These are phyloP conservation scores for Amphibalanus amphitrite DNA, from an alignment of 1,140 invertebrate genomes.

Conservation along the genomic window DNA sequence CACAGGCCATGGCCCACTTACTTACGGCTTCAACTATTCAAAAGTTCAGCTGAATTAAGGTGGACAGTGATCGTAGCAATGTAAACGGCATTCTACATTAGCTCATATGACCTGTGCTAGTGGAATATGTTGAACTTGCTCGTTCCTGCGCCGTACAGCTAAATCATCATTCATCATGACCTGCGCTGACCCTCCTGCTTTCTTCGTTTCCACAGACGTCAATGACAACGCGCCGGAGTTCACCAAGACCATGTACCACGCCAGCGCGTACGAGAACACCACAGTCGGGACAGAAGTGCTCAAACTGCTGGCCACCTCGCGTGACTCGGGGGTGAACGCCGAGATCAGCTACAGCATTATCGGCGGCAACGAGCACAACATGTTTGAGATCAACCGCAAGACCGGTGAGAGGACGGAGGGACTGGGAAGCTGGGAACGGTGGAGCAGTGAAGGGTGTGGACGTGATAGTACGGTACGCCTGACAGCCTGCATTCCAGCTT, in stretches of 20 bases:
- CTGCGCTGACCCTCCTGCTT: too few relatives aligned
- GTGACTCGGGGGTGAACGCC: slow-evolving; percentile 81
- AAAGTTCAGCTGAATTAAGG: too few relatives aligned
- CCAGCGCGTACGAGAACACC: slow-evolving; percentile 48
- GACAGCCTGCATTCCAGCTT: slow-evolving; percentile 1
- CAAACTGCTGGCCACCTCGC: slow-evolving; percentile 69
- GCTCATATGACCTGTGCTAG: too few relatives aligned
- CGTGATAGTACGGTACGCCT: too few relatives aligned
- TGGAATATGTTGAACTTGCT: too few relatives aligned
- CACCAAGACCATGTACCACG: slow-evolving; percentile 52
- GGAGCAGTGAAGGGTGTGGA: too few relatives aligned
- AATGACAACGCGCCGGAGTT: slow-evolving; percentile 92
- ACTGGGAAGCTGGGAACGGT: too few relatives aligned
- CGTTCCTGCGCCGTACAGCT: too few relatives aligned
- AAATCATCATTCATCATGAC: background rate
- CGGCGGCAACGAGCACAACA: slow-evolving; percentile 69
- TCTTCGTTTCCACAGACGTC: slow-evolving; percentile 39
- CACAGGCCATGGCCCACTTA: slow-evolving; percentile 64
- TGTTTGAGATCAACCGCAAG: slow-evolving; percentile 55
- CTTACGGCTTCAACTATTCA: too few relatives aligned
- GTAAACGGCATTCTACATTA: too few relatives aligned
- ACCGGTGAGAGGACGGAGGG: too few relatives aligned
- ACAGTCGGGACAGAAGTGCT: slow-evolving; percentile 55
- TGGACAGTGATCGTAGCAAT: too few relatives aligned
- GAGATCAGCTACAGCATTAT: slow-evolving; percentile 77